phyloP scores from a whole-genome alignment of 2,797 vertebrate genomes.

The Poecilia velifera region DNA sequence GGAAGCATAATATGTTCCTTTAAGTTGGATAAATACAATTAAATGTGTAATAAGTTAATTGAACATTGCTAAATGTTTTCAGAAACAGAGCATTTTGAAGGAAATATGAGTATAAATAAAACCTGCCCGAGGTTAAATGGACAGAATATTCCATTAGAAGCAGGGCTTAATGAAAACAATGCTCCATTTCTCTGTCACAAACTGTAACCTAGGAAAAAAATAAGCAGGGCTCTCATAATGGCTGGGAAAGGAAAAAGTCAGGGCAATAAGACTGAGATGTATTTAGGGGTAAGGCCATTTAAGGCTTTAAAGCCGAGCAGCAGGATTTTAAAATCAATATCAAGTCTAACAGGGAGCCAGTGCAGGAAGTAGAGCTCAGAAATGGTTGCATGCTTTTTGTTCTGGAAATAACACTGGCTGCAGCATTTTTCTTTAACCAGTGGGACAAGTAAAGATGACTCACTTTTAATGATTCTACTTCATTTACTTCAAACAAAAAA shows the following conservation, averaged over 20 bases:
- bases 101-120: neutral
- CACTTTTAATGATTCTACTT: neutral
- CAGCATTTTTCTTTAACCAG: neutral
- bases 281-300: neutral
- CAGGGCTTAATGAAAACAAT: neutral
- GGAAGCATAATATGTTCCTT: neutral
- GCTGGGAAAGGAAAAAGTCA: neutral
- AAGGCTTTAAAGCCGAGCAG: neutral
- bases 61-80: neutral
- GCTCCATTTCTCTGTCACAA: neutral
- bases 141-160: neutral
- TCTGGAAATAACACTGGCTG: neutral
- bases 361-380: slow-evolving; percentile 7
- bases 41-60: neutral
- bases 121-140: neutral
- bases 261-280: slow-evolving; percentile 6
- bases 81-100: neutral
- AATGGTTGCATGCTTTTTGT: neutral
- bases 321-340: slow-evolving; percentile 7
- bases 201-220: neutral
- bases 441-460: neutral
- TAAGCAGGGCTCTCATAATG: neutral
- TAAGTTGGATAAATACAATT: neutral
- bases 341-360: neutral
- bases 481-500: neutral